Conservation (phyloP, 2,113 vertebrate species). For the Bubalus kerabau region DNA sequence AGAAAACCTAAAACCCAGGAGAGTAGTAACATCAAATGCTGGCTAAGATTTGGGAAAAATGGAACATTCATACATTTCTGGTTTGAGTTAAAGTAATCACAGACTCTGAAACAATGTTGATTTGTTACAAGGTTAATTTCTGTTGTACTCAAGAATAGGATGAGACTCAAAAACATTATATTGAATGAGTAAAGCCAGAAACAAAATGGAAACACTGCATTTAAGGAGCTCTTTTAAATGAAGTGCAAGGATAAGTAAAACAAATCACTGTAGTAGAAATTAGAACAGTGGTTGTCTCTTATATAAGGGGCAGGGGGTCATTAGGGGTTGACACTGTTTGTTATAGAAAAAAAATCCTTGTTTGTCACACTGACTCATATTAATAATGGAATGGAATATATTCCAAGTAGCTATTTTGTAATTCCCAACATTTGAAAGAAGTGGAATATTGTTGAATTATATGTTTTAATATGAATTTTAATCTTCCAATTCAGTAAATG, state of each 20-base stretch:
- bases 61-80: background rate
- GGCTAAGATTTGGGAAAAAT: background rate
- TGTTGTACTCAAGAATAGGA: background rate
- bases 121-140: background rate
- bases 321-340: background rate
- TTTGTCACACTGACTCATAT: background rate
- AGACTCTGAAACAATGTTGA: background rate
- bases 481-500: background rate
- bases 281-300: background rate
- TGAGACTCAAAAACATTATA: background rate
- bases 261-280: background rate
- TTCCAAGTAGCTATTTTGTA: background rate
- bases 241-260: background rate
- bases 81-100: background rate
- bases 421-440: background rate
- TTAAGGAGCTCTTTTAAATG: background rate
- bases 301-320: too few species aligned
- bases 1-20: background rate
- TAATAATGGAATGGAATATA: background rate
- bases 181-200: background rate
- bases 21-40: background rate
- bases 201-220: background rate
- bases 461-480: background rate
- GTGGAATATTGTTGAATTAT: background rate
- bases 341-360: background rate